Conservation (phyloP, 2,888 invertebrate genomes). For the Anaspis maculata region DNA sequence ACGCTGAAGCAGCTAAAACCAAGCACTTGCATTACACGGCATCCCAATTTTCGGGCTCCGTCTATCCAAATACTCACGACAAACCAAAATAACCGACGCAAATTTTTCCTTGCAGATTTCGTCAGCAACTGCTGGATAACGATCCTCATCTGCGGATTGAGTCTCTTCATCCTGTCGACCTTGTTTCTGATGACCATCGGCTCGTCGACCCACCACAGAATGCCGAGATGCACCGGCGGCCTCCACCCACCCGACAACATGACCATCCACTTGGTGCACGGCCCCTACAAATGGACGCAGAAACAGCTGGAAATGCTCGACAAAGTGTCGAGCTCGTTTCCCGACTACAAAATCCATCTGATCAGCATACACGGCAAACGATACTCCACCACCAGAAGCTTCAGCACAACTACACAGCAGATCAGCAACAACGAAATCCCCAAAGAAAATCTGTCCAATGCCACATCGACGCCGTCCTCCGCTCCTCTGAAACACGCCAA, state of each 20-base stretch:
- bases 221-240: conserved; percentile 25
- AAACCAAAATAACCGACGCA: neutral
- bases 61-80: too few relatives aligned
- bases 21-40: neutral
- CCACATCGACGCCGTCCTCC: too few relatives aligned
- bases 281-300: conserved; percentile 24
- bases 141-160: conserved; percentile 25
- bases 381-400: conserved; percentile 12
- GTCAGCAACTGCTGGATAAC: conserved; percentile 32
- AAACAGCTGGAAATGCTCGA: conserved; percentile 30
- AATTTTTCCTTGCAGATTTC: conserved; percentile 26
- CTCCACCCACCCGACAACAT: conserved; percentile 23
- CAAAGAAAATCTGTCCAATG: conserved; percentile 6
- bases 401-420: conserved; percentile 11
- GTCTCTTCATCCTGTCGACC: conserved; percentile 28
- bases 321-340: conserved; percentile 31
- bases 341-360: conserved; percentile 30
- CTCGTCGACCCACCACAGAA: conserved; percentile 13
- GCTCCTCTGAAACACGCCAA: too few relatives aligned
- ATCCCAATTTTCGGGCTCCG: conserved; percentile 1
- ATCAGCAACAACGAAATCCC: conserved; percentile 3
- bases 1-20: neutral
- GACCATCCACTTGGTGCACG: conserved; percentile 35
- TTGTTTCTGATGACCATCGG: conserved; percentile 22
- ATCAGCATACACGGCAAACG: conserved; percentile 17